Percentiles rank a stretch among this genome's conserved stretches.
Conservation (phyloP, 1,140 invertebrate species). For the Ceratitis capitata region DNA sequence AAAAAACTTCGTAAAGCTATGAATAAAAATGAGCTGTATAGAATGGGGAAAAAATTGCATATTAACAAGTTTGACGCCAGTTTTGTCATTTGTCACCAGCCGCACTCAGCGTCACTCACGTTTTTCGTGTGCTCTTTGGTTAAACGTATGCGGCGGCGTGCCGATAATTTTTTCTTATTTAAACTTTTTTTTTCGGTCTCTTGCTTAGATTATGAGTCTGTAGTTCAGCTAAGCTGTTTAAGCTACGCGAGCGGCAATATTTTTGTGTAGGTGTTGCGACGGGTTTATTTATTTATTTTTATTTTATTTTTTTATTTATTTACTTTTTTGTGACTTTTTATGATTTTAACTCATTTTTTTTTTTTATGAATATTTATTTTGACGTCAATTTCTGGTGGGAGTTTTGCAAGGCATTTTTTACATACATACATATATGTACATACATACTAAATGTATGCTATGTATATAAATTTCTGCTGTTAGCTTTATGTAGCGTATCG, state of each 20-base stretch:
- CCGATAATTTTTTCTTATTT: not conserved
- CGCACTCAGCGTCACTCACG: not conserved
- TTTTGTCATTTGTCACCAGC: conserved; percentile 22
- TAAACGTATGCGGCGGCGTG: not conserved
- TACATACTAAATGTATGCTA: too few species aligned
- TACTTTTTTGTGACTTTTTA: not conserved
- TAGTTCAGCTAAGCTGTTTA: not conserved
- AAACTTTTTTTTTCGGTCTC: not conserved
- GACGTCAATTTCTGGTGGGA: not conserved
- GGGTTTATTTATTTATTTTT: not conserved
- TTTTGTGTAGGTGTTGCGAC: not conserved
- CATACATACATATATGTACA: too few species aligned
- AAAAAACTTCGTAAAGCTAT: conserved; percentile 16
- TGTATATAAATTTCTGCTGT: not conserved
- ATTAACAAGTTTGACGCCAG: conserved; percentile 37
- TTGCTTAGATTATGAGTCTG: not conserved
- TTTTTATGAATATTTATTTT: not conserved
- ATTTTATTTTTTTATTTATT: not conserved
- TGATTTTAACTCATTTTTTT: too few species aligned
- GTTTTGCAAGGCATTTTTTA: not conserved
- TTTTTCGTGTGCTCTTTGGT: not conserved
- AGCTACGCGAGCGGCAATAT: not conserved
- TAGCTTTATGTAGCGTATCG: not conserved
- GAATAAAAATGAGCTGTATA: conserved; percentile 15
- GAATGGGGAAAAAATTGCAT: not conserved